Evolutionary conservation across 2,113 vertebrate species (phyloP).

Genomic region (Sturnira hondurensis): DNA sequence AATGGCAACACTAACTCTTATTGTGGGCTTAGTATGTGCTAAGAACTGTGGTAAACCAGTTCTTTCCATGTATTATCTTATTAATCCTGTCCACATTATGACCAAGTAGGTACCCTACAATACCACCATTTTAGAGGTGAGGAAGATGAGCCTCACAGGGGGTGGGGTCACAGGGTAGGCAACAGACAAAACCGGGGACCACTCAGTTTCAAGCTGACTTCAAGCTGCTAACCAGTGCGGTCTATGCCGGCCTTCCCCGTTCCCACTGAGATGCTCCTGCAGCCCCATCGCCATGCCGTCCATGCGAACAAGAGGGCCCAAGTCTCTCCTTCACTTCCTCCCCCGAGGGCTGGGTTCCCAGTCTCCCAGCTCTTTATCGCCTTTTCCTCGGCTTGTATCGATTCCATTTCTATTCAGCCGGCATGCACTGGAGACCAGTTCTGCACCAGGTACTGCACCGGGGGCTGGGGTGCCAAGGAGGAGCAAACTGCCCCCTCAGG

Average conservation of each 20-base stretch:
- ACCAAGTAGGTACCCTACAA: not conserved
- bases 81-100: not conserved
- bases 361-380: not conserved
- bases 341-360: not conserved
- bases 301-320: not conserved
- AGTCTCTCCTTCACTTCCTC: not conserved
- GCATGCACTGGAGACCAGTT: not conserved
- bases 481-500: not conserved
- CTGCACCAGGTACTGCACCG: not conserved
- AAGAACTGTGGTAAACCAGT: not conserved
- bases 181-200: not conserved
- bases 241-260: not conserved
- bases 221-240: not conserved
- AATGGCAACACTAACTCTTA: not conserved
- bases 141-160: not conserved
- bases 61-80: not conserved
- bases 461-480: not conserved
- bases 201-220: not conserved
- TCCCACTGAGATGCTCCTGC: too few relatives aligned
- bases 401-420: not conserved
- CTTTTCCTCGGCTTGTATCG: not conserved
- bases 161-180: not conserved
- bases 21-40: not conserved
- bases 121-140: not conserved
- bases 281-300: not conserved